Conservation (phyloP, 2,888 invertebrate species). For the Tromatobia lineatoria region DNA sequence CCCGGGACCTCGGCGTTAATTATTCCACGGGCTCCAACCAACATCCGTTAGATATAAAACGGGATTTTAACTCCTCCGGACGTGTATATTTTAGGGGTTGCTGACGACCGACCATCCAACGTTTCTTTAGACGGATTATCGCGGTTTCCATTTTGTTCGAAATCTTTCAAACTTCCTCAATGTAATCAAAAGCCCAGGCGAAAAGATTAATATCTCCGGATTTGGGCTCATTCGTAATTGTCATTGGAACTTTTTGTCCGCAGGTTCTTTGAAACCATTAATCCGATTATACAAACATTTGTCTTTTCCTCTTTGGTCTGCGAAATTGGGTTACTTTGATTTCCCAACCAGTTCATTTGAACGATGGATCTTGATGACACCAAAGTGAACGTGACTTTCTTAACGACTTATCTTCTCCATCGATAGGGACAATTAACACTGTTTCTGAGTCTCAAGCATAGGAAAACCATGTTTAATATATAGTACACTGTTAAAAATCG, state of each 20-base stretch:
- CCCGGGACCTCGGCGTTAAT: constrained; percentile 56
- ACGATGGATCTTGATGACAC: too few species aligned
- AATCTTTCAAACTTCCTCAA: not conserved
- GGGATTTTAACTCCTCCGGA: constrained; percentile 9
- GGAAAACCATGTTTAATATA: too few species aligned
- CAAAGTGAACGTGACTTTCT: too few species aligned
- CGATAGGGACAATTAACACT: too few species aligned
- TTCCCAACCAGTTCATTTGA: too few species aligned
- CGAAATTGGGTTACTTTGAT: too few species aligned
- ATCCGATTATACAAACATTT: too few species aligned
- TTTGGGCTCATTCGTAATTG: not conserved
- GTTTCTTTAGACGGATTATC: not conserved
- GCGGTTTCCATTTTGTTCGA: not conserved
- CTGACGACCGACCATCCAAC: not conserved
- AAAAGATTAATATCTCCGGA: not conserved
- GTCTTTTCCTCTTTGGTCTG: too few species aligned
- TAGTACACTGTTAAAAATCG: too few species aligned
- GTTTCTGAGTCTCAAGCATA: too few species aligned
- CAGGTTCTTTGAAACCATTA: too few species aligned
- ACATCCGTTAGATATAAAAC: constrained; percentile 6
- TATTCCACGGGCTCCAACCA: constrained; percentile 51
- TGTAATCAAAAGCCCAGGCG: not conserved
- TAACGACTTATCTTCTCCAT: too few species aligned
- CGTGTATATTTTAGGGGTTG: constrained; percentile 12
- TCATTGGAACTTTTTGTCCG: not conserved